Conservation (phyloP, 2,888 invertebrate species). For the Hypselothyrea guttata region DNA sequence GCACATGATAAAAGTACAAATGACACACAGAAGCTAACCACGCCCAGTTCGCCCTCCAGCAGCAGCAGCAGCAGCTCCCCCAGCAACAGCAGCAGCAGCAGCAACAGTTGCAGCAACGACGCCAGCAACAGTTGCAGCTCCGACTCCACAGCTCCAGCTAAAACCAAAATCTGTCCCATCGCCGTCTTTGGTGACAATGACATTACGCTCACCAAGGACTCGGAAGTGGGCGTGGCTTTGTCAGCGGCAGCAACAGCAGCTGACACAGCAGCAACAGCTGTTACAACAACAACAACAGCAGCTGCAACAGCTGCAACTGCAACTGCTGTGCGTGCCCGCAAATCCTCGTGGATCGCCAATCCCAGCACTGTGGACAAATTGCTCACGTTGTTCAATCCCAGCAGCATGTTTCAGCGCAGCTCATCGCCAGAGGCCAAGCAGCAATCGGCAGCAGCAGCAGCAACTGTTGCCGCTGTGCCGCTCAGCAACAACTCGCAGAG, state of each 20-base stretch:
- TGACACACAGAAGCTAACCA: conserved; percentile 32
- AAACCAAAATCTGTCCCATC: conserved; percentile 66
- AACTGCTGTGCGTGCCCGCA: conserved; percentile 82
- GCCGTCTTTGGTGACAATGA: conserved; percentile 78
- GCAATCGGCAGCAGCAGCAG: conserved; percentile 10
- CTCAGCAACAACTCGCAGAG: conserved; percentile 55
- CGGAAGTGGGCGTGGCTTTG: conserved; percentile 55
- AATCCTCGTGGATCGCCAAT: conserved; percentile 86
- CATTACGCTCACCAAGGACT: conserved; percentile 78
- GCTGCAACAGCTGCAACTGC: background rate
- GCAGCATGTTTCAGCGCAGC: conserved; percentile 85
- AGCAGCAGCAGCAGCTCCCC: conserved; percentile 64
- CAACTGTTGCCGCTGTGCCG: conserved; percentile 7
- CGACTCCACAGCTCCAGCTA: conserved; percentile 26
- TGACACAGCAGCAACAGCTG: conserved; percentile 8
- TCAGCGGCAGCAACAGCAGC: conserved; percentile 36
- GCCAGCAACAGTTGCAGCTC: conserved; percentile 42
- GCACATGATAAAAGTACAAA: conserved; percentile 1
- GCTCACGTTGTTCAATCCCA: conserved; percentile 86
- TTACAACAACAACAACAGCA: background rate
- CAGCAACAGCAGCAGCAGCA: conserved; percentile 39
- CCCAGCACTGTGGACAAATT: conserved; percentile 86
- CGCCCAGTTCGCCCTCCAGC: conserved; percentile 50
- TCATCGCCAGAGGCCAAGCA: conserved; percentile 72
- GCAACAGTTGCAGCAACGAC: conserved; percentile 38